A percentile compares a stretch with the other conserved stretches of the same genome.
Conservation (phyloP, 2,888 invertebrate species). For the Nysson spinosus region DNA sequence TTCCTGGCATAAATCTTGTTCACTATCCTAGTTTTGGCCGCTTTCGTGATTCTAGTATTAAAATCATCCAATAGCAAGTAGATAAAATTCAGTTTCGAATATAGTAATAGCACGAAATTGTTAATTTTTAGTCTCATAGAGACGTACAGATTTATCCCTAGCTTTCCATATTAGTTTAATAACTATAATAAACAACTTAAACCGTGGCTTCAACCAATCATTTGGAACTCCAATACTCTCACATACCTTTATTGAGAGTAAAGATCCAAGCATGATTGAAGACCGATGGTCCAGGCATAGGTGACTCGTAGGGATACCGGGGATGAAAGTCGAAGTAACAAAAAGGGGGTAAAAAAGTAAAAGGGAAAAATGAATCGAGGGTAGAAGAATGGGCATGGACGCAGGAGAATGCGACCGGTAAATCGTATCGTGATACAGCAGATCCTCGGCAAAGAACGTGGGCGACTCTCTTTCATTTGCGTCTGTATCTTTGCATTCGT, state of each 20-base stretch:
- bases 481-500: neutral
- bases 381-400: slow-evolving; percentile 21
- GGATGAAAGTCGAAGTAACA: neutral
- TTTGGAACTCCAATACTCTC: slow-evolving; percentile 52
- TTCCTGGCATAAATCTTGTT: no score
- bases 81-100: no score
- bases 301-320: slow-evolving; percentile 15
- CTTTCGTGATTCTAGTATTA: no score
- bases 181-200: no score
- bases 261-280: slow-evolving; percentile 63
- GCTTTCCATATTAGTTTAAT: no score
- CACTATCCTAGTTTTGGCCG: no score
- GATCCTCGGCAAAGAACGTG: slow-evolving; percentile 46
- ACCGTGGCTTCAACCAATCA: no score
- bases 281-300: slow-evolving; percentile 47
- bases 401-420: slow-evolving; percentile 60
- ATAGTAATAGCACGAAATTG: no score
- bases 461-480: slow-evolving; percentile 45
- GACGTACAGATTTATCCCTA: no score
- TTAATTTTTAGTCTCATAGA: no score
- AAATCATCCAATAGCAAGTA: no score
- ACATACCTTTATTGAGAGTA: slow-evolving; percentile 60
- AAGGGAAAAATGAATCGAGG: slow-evolving; percentile 1
- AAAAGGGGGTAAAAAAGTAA: neutral
- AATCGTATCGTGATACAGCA: slow-evolving; percentile 66